A percentile compares a stretch with the other conserved stretches of the same genome.
Evolutionary conservation across 2,113 vertebrate genomes (phyloP).

Genomic region (Chrysemys picta): DNA sequence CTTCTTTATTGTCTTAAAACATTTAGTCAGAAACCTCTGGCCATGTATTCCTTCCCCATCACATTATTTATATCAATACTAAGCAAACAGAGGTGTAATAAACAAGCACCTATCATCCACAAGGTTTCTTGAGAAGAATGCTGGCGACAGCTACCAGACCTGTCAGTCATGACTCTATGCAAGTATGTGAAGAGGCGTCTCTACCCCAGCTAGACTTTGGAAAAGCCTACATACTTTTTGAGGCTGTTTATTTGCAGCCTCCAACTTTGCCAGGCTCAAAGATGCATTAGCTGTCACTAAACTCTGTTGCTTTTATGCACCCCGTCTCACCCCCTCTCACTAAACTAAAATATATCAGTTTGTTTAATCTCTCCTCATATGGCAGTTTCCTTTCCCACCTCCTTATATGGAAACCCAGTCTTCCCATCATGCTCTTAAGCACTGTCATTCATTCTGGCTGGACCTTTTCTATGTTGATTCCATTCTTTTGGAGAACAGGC

Average conservation of each 20-base stretch:
- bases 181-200: background rate
- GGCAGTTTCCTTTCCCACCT: background rate
- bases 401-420: background rate
- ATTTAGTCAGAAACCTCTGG: background rate
- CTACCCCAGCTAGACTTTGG: fast-evolving
- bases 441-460: background rate
- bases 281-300: fast-evolving
- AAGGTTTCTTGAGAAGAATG: background rate
- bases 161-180: background rate
- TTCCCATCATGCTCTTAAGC: background rate
- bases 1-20: background rate
- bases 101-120: background rate
- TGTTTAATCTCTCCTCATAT: background rate
- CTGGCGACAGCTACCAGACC: background rate
- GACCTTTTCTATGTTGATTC: background rate
- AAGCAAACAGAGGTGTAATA: background rate
- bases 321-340: background rate
- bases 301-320: background rate
- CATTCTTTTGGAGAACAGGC: background rate
- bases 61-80: background rate
- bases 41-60: background rate
- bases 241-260: background rate
- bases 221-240: background rate
- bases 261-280: background rate
- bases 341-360: background rate